Conservation (phyloP, 2,113 vertebrate species). For the Potamarius usumacintae region DNA sequence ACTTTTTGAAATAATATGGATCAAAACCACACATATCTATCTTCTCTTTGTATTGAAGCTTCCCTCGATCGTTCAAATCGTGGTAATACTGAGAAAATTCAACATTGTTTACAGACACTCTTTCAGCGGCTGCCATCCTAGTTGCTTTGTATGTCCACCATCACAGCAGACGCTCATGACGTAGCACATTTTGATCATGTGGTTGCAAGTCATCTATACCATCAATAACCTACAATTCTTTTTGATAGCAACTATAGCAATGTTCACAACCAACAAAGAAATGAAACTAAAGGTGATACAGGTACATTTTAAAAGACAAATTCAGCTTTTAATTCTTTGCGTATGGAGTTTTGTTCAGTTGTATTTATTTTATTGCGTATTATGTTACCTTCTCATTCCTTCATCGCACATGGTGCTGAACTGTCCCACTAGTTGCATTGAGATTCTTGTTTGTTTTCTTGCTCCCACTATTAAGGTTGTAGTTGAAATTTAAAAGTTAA, state of each 20-base stretch:
- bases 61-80: no score
- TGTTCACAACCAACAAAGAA: neutral
- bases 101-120: no score
- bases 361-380: neutral
- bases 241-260: neutral
- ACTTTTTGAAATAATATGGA: no score
- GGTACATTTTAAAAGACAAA: neutral
- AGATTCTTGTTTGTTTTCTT: neutral
- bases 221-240: neutral
- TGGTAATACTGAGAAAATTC: no score
- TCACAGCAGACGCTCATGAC: no score
- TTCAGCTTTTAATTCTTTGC: neutral
- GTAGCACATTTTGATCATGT: no score
- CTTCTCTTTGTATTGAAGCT: no score
- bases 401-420: neutral
- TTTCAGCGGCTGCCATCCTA: no score
- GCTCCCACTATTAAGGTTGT: neutral
- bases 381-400: neutral
- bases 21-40: no score
- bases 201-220: no score
- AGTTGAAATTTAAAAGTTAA: neutral
- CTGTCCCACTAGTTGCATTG: neutral
- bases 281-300: neutral
- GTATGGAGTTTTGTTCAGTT: neutral
- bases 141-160: no score